A percentile compares a stretch with the other conserved stretches of the same genome.
phyloP scores from a whole-genome alignment of 1,140 invertebrate species.

The Drosophila albomicans region DNA sequence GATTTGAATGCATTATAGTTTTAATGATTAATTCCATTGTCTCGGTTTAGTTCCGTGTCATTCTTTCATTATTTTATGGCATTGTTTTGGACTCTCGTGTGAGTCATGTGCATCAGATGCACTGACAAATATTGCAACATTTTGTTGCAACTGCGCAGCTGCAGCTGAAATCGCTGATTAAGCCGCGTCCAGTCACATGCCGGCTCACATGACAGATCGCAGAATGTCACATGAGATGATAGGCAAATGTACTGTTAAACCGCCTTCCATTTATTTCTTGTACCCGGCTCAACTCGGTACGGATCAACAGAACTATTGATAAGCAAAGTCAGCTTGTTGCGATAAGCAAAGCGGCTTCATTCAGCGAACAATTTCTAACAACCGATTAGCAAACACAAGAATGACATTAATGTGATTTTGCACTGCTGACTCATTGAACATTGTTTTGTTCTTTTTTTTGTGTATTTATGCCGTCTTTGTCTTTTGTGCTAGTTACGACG shows the following conservation, averaged over 20 bases:
- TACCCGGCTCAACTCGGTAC: slow-evolving; percentile 9
- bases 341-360: slow-evolving; percentile 32
- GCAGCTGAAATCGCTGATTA: slow-evolving; percentile 18
- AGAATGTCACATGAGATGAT: slow-evolving; percentile 36
- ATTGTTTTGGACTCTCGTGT: slow-evolving; percentile 21
- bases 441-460: slow-evolving; percentile 13
- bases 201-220: slow-evolving; percentile 38
- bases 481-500: slow-evolving; percentile 28
- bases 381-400: slow-evolving; percentile 18
- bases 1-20: slow-evolving; percentile 10
- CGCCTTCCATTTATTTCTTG: slow-evolving; percentile 12
- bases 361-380: slow-evolving; percentile 14
- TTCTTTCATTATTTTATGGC: slow-evolving; percentile 24
- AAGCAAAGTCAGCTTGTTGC: slow-evolving; percentile 13
- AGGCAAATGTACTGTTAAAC: slow-evolving; percentile 5
- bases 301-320: slow-evolving; percentile 38
- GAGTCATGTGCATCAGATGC: slow-evolving; percentile 34
- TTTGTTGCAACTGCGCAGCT: slow-evolving; percentile 9
- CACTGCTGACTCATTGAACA: slow-evolving; percentile 33
- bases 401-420: neutral
- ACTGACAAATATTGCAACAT: neutral
- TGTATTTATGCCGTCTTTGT: slow-evolving; percentile 21
- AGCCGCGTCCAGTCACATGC: slow-evolving; percentile 32
- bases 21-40: slow-evolving; percentile 28
- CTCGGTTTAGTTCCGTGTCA: slow-evolving; percentile 19